These are phyloP conservation scores for Emmelina monodactyla DNA, from an alignment of 2,888 invertebrate species.

Conservation along the genomic window DNA sequence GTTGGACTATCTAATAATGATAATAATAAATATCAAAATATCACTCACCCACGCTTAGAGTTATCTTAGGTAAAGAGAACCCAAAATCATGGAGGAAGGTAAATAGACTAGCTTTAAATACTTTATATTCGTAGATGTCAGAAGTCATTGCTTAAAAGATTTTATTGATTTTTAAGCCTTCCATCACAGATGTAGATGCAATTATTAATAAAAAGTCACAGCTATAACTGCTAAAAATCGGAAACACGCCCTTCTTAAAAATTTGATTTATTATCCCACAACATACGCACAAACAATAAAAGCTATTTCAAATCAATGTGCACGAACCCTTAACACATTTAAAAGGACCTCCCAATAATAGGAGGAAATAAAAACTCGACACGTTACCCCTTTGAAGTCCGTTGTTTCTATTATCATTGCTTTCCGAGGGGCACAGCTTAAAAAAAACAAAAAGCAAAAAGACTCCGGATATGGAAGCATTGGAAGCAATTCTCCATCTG, in stretches of 20 bases:
- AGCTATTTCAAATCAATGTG: background rate
- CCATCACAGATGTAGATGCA: no score
- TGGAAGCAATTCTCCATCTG: slow-evolving; percentile 25
- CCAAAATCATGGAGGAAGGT: background rate
- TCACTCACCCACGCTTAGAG: no score
- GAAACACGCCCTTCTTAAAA: background rate
- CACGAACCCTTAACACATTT: slow-evolving; percentile 7
- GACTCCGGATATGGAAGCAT: slow-evolving; percentile 50
- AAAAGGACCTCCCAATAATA: slow-evolving; percentile 31
- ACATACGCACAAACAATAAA: background rate
- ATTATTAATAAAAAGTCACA: no score
- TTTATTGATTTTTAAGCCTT: no score
- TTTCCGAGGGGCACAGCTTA: slow-evolving; percentile 44
- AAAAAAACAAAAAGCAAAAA: slow-evolving; percentile 50
- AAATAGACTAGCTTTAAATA: background rate
- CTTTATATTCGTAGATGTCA: background rate
- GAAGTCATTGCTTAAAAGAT: background rate
- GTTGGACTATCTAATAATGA: background rate
- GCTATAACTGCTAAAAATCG: no score
- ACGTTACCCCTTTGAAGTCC: slow-evolving; percentile 52
- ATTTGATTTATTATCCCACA: background rate
- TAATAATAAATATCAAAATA: background rate
- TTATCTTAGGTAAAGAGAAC: no score
- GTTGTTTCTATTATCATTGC: slow-evolving; percentile 60
- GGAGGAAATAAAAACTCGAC: slow-evolving; percentile 51